phyloP scores from a whole-genome alignment of 2,113 vertebrate genomes.

The Thinocorus orbignyianus region DNA sequence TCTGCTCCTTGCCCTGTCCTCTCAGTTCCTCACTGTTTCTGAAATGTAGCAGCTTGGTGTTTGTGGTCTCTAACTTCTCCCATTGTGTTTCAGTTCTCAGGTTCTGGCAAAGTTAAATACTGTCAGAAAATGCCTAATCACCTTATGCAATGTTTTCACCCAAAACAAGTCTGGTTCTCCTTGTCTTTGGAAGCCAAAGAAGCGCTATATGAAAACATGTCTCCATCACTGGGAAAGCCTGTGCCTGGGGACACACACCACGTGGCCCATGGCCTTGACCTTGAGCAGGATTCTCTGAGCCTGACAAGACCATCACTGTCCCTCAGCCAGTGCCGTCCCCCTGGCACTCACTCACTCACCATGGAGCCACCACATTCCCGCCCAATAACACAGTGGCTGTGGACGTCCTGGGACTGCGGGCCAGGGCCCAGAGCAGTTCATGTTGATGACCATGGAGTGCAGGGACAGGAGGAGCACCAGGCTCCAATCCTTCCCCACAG shows the following conservation, averaged over 20 bases:
- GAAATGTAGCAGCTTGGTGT: not conserved
- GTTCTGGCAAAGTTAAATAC: not conserved
- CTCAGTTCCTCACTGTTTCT: not conserved
- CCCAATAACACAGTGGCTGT: no score
- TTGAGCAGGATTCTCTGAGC: not conserved
- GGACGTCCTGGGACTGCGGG: not conserved
- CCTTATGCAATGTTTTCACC: not conserved
- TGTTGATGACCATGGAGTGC: not conserved
- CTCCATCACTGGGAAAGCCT: not conserved
- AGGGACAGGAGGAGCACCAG: not conserved
- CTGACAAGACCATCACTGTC: not conserved
- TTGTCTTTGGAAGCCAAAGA: not conserved
- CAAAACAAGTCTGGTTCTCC: not conserved
- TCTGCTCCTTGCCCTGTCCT: not conserved
- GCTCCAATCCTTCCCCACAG: accelerated
- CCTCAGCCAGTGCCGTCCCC: not conserved
- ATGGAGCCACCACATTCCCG: not conserved
- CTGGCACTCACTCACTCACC: not conserved
- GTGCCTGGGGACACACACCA: not conserved
- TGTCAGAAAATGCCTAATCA: not conserved
- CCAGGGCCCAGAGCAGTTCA: not conserved
- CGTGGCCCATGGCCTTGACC: not conserved
- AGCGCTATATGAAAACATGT: not conserved
- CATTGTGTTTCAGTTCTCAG: not conserved
- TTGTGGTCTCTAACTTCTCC: not conserved